Percentiles rank a stretch among this genome's conserved stretches.
These are phyloP conservation scores for Nyctereutes procyonoides DNA, from an alignment of 2,113 vertebrate genomes.

Conservation along the genomic window DNA sequence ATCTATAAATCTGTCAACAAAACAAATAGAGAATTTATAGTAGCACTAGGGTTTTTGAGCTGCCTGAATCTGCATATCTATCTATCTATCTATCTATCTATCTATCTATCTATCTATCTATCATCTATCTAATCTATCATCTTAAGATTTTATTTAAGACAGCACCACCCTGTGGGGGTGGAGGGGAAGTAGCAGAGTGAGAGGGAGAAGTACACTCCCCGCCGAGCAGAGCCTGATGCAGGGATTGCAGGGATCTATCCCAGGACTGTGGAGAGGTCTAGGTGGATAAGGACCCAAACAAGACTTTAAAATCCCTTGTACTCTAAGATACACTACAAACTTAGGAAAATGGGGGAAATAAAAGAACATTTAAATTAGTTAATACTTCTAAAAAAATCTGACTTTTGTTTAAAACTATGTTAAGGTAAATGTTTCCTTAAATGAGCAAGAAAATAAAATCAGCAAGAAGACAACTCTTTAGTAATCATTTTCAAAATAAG, in stretches of 20 bases:
- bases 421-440: background rate
- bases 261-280: background rate
- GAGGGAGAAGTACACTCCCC: no score
- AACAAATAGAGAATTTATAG: background rate
- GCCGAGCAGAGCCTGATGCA: no score
- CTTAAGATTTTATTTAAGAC: no score
- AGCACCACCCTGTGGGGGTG: no score
- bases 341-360: background rate
- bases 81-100: no score
- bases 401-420: constrained; percentile 8
- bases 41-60: background rate
- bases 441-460: background rate
- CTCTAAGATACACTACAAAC: background rate
- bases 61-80: background rate
- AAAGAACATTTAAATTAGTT: background rate
- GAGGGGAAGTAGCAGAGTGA: no score
- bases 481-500: constrained; percentile 19
- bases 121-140: no score
- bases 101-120: no score
- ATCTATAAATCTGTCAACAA: background rate
- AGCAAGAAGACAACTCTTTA: constrained; percentile 1
- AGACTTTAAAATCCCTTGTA: background rate
- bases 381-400: background rate
- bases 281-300: background rate
- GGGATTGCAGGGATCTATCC: no score